Evolutionary conservation across 2,888 invertebrate species (phyloP), one percentile per base, ranked within the genome.

Genomic region (Amblyjoppa proteus): DNA sequence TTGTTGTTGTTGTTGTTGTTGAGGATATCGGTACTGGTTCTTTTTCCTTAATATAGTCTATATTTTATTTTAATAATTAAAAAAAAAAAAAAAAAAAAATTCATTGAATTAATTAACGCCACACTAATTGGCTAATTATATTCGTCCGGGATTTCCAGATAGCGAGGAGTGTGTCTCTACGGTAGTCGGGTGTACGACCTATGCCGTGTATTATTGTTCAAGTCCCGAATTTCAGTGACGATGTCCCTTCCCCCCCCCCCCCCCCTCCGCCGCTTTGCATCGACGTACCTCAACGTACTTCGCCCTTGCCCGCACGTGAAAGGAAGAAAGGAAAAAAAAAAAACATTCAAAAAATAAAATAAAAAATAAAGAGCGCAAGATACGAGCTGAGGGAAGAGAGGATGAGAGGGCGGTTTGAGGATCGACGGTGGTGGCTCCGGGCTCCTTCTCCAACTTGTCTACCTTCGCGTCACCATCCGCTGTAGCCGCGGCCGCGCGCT

Each of bases 111-210:
- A 68, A 83, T 79, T 79, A 61, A 51, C 69, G 49, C 34, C 41
- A 38, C 34, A 61, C 34, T 83, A 78, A 78, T 73, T 83, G 83
- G 75, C 78, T 79, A 83, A 83, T 83, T 79, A 83, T 74, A 79
- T 75, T 34, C 68, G 31, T 69, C 45, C 73, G n/a, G 68, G 68
- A 56, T 49, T 69, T 74, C 69, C 75, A 45, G 45, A 45, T 45
- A 45, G 13, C 45, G 13, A 13, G 34, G 64, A 53, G 34, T 16
- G 61, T 28, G 34, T 3, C 31, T 31, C n/a, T 13, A 16, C 28
- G 31, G 28, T 11, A 64, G 64, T 49, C 61, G 45, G 28, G 34
- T 75, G 75, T 38, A 38, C 31, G 66, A 20, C 51, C 66, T 64
- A 13, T 34, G 2, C 31, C 31, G 75, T 76, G 75, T 25, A 76